Evolutionary conservation across 2,888 invertebrate species (phyloP), one percentile per base, ranked within the genome.

Genomic region (Phalera bucephala): DNA sequence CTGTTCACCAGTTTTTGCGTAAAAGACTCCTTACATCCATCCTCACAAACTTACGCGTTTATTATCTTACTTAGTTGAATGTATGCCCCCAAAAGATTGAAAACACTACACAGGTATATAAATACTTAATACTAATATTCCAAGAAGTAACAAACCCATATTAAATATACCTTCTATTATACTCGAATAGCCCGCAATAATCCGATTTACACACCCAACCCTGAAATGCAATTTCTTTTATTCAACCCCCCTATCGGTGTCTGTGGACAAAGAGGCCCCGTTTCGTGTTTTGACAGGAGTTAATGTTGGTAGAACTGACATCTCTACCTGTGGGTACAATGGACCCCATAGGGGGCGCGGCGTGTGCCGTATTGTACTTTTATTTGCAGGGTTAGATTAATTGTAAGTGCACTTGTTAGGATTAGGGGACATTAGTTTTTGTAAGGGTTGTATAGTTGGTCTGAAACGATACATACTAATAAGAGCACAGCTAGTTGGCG

Each of bases 211-310:
- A 69, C 64, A 66, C 68, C 66, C 65, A 65, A 70, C 71, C 72
- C 68, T 62, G 55, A 53, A 56, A 36, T 38, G 52, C 54, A 49
- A 59, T 65, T 52, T 31, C 57, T 60, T 56, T 63, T 54, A 48
- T 41, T 17, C 49, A 56, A 57, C 77, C 72, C 72, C 67, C 64
- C 60, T 80, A 80, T 83, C 80, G 56, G 66, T 79, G 71, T 70
- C 70, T 27, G 51, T 54, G 70, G 72, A 82, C 82, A 82, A 77
- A 71, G 64, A 62, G 64, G 52, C 57, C 62, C 61, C 61, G 62
- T 52, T 53, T 64, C 64, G 57, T 84, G 70, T 87, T 87, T 72
- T 88, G 87, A 88, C 87, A 88, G 85, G 77, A 87, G 87, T 85
- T 83, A 87, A 86, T 80, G 65, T 61, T 40, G 45, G 40, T 66